Conservation (phyloP, 1,140 invertebrate species). For the Cherax quadricarinatus region DNA sequence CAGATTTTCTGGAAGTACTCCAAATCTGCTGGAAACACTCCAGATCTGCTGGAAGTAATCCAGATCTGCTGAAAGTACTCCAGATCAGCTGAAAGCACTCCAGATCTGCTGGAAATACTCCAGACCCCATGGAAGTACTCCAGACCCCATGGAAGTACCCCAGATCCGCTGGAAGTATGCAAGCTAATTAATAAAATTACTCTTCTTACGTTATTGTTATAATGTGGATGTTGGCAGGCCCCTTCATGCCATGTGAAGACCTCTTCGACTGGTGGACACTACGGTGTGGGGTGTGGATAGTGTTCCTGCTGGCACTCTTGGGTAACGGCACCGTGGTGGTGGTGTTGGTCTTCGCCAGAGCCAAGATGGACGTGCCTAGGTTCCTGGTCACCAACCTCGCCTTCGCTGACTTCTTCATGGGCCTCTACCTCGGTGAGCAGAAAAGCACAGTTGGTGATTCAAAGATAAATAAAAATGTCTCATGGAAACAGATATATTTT, state of each 20-base stretch:
- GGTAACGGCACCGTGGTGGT: conserved; percentile 98
- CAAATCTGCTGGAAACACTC: too few relatives aligned
- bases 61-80: too few relatives aligned
- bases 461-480: background rate
- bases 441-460: background rate
- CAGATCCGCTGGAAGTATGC: too few relatives aligned
- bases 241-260: conserved; percentile 96
- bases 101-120: too few relatives aligned
- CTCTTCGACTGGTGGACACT: conserved; percentile 99
- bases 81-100: too few relatives aligned
- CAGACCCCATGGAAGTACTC: too few relatives aligned
- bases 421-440: conserved; percentile 87
- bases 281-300: conserved; percentile 96
- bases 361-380: conserved; percentile 96
- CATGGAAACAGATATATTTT: background rate
- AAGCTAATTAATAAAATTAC: too few relatives aligned
- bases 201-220: too few relatives aligned
- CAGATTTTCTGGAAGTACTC: too few relatives aligned
- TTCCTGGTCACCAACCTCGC: conserved; percentile 97
- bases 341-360: conserved; percentile 92
- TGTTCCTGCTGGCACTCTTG: conserved; percentile 94
- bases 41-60: too few relatives aligned
- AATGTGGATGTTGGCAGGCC: conserved; percentile 81
- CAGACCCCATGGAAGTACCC: too few relatives aligned
- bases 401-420: conserved; percentile 97